These are phyloP conservation scores for Pyrocoelia pectoralis DNA, from an alignment of 2,888 invertebrate genomes.

Conservation along the genomic window DNA sequence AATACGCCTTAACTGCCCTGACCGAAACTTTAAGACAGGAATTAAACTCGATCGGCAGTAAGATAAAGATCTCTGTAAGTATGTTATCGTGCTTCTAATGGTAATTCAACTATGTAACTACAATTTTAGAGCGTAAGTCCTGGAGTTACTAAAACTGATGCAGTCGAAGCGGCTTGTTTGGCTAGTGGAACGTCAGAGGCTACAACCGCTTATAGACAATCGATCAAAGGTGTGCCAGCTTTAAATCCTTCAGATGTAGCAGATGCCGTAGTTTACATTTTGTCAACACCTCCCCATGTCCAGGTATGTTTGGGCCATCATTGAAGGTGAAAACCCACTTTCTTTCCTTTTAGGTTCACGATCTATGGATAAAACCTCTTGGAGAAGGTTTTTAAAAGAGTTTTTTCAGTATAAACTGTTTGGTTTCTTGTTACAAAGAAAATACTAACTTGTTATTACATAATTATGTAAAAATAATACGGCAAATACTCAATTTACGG, in stretches of 20 bases:
- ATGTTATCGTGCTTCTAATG: too few relatives aligned
- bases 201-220: not conserved
- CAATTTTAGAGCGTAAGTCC: not conserved
- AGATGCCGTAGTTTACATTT: constrained; percentile 23
- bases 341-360: constrained; percentile 1
- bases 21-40: constrained; percentile 9
- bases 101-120: too few relatives aligned
- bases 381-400: not conserved
- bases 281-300: constrained; percentile 32
- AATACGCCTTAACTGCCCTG: constrained; percentile 3
- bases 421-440: too few relatives aligned
- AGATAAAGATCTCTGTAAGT: constrained; percentile 46
- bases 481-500: too few relatives aligned
- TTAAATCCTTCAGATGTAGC: constrained; percentile 26
- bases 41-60: constrained; percentile 48
- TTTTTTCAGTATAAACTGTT: too few relatives aligned
- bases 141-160: not conserved
- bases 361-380: not conserved
- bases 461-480: too few relatives aligned
- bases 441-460: too few relatives aligned
- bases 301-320: constrained; percentile 20
- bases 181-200: not conserved
- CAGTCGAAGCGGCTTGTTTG: not conserved
- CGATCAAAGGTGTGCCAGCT: not conserved
- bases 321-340: not conserved